Percentiles rank a stretch among this genome's conserved stretches.
These are phyloP conservation scores for Aphyosemion australe DNA, from an alignment of 2,113 vertebrate species.

Conservation along the genomic window DNA sequence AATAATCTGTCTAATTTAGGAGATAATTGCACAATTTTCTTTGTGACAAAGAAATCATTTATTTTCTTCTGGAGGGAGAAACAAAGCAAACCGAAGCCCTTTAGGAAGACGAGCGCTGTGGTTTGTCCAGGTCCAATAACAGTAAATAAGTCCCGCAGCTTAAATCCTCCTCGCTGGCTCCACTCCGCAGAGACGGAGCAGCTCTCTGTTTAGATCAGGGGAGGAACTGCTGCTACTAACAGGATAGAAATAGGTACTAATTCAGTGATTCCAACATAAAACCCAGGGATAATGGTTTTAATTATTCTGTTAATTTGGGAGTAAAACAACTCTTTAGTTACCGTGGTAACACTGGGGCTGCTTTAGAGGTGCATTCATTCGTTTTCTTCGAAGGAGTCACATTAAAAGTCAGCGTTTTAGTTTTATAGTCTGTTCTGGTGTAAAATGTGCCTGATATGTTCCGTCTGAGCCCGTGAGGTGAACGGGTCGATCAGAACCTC, in stretches of 20 bases:
- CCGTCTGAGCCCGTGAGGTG: not conserved
- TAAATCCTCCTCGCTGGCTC: constrained; percentile 16
- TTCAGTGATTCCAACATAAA: too few relatives aligned
- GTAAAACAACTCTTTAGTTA: too few relatives aligned
- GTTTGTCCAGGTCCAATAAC: constrained; percentile 44
- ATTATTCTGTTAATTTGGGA: too few relatives aligned
- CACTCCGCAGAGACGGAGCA: constrained; percentile 27
- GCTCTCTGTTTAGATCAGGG: constrained; percentile 32
- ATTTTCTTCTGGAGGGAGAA: not conserved
- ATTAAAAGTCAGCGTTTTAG: not conserved
- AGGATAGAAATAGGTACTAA: not conserved
- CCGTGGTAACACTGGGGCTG: not conserved
- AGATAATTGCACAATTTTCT: constrained; percentile 54
- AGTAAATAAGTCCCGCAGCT: constrained; percentile 28
- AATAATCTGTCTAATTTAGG: constrained; percentile 51
- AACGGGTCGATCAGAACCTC: not conserved
- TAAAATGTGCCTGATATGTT: not conserved
- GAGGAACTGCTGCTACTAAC: constrained; percentile 13
- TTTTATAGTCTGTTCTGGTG: not conserved
- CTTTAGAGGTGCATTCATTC: not conserved
- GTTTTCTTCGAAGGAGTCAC: not conserved
- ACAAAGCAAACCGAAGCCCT: not conserved
- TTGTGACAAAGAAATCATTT: constrained; percentile 12
- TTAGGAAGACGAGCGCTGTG: constrained; percentile 8
- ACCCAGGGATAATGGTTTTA: too few relatives aligned